Base-by-base conservation (phyloP, 2,113 vertebrate species). In the Megaceryle maxima region DNA sequence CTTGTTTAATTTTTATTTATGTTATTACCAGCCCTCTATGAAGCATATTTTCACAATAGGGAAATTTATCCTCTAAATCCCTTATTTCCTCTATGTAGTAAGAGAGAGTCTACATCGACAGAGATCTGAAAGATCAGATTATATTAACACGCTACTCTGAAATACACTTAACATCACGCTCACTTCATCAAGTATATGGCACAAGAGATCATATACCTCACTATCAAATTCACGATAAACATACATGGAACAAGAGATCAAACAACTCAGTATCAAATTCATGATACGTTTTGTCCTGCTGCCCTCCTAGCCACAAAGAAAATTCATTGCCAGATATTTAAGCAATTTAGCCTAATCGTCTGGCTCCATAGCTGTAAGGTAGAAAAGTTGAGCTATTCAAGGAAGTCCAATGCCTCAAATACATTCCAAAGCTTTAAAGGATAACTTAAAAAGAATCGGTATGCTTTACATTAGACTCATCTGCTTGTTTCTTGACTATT, bases 401-500 rank as follows among this genome's bases (percentile, higher is more conserved):
- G 5, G 16, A 88, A 77, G 24, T 35, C 33, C 53, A 74, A 57
- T 37, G 33, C 41, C 74, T 93, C 29, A 88, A 92, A 92, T 46
- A 75, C 8, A 41, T 68, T 51, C 79, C 83, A 33, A 88, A 85
- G 53, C 44, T 51, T 87, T 90, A 60, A 81, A 57, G 33, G 9
- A 60, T 41, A 12, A 69, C 39, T 79, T 67, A 22, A 77, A 94
- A 83, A 82, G 39, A 81, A 67, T 82, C 53, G 37, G 7, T 12
- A 25, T 1, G 1, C 31, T 88, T 87, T 60, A 56, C 0, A 0
- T 77, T 62, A 86, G 56, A 84, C 10, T 62, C 9, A 1, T 53
- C 55, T 3, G 31, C 24, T 33, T 41, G 55, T 77, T 76, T 59
- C 50, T 83, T 77, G n/a, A 37, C 43, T 62, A 20, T 90, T 94